Base-by-base conservation (phyloP, 92 coral and sea anemone species). In the Metridium senile region DNA sequence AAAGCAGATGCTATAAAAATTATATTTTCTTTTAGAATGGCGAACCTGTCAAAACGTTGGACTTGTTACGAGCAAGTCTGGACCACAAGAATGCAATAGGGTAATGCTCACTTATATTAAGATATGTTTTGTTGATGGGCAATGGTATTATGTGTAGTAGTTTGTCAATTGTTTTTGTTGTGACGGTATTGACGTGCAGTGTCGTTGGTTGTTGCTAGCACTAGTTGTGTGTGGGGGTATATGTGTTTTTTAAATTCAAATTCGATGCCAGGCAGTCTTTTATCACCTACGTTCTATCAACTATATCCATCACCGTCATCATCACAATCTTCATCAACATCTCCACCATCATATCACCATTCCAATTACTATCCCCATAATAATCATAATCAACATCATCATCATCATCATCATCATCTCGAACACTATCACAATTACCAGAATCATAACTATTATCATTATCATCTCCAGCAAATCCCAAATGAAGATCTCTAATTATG, bases 11-110 rank as follows among this genome's bases (percentile, higher is more conserved):
- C 16, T 16, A 16, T 45, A 45, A 45, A 7, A 45, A 45, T 45
- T 45, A 7, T 7, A 7, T 45, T 7, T 45, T 45, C 16, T 45
- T 28, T 58, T 33, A 84, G 89, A 76, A 66, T 2, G 75, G 52
- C 2, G 71, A 79, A 28, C 33, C 63, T 8, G 64, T 33, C 2
- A 74, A 68, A 31, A 74, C 76, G 43, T 18, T 82, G 39, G 81
- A 82, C 31, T 31, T 84, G 34, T 57, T 84, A 34, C 58, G 76
- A 35, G 89, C 84, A 30, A 84, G 89, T 74, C 84, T 84, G 20
- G 76, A 71, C 31, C 76, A 53, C 76, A 53, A 54, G 47, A 71
- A 71, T 27, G 13, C 76, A 58, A 61, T 84, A 58, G 81, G 89
- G 89, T 84, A 72, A 33, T 76, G 22, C 1, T 16, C 54, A 0